Conservation (phyloP, 1,140 invertebrate species). For the Contarinia nasturtii region DNA sequence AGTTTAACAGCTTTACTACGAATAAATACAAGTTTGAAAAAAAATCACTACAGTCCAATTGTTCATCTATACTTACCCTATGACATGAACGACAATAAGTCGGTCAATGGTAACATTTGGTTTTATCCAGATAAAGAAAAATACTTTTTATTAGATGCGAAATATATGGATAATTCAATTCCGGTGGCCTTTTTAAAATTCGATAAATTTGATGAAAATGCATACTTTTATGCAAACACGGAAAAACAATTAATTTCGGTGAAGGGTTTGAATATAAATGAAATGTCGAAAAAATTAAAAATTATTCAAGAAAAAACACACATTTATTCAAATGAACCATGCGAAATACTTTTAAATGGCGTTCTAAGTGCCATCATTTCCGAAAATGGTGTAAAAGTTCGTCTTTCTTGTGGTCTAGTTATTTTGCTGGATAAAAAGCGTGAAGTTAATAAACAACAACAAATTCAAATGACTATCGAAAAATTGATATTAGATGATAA, state of each 20-base stretch:
- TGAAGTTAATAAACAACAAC: not conserved
- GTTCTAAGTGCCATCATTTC: not conserved
- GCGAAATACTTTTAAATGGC: not conserved
- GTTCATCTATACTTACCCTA: not conserved
- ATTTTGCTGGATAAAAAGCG: not conserved
- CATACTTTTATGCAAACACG: not conserved
- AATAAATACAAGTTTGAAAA: not conserved
- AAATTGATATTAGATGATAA: not conserved
- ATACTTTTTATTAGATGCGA: not conserved
- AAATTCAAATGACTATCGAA: not conserved
- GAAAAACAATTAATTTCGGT: not conserved
- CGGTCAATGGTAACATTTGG: not conserved
- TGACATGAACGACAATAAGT: not conserved
- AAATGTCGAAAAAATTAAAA: not conserved
- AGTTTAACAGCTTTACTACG: not conserved
- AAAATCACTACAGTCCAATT: not conserved
- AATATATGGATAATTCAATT: not conserved
- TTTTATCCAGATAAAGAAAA: not conserved
- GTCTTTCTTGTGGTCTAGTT: not conserved
- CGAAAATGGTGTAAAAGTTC: not conserved
- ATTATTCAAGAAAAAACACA: not conserved
- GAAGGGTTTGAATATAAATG: not conserved
- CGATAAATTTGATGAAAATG: not conserved
- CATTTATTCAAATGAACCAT: not conserved
- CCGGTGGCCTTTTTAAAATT: too few species aligned